Base-by-base conservation (phyloP, 2,113 vertebrate genomes). In the Dicentrarchus labrax region DNA sequence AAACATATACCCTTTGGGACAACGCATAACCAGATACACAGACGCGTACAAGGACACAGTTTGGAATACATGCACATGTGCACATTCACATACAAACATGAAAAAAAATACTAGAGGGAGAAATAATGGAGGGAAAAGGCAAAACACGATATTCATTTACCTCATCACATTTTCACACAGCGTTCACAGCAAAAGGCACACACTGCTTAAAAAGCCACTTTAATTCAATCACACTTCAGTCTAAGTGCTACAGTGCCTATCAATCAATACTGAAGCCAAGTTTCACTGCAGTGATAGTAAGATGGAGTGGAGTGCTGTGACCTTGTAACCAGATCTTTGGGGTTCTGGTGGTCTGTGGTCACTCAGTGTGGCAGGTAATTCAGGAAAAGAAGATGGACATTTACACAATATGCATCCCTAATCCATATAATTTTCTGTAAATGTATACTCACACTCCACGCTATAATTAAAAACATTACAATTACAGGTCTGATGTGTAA, bases 171-270 rank as follows among this genome's bases (percentile, higher is more conserved):
- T 83, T 86, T 88, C 70, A 68, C 78, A 41, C 66, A 41, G 50
- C 15, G 19, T 64, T 80, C 69, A 59, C 53, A 79, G 82, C 51
- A 53, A 73, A 45, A 79, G 64, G 59, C 71, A 21, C 38, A 71
- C 51, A 2, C 54, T 72, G 70, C 67, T 87, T 64, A 38, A 84
- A 85, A 86, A 80, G 83, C 86, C 80, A 82, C 86, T 82, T 88
- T 73, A 83, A 88, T 89, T 88, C 81, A 92, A 89, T 92, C 86
- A 82, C 82, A 86, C 61, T 85, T 89, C 62, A 84, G 81, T 64
- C 71, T 77, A 80, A 92, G 92, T 90, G 90, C 86, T 88, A 84
- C 51, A 64, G 77, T 19, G 59, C 53, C 79, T 45, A 75, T 88
- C 85, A 86, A 87, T 93, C 85, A 76, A 92, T 91, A 89, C 68